Evolutionary conservation across 2,113 vertebrate species (phyloP).

Genomic region (Cheirogaleus medius): DNA sequence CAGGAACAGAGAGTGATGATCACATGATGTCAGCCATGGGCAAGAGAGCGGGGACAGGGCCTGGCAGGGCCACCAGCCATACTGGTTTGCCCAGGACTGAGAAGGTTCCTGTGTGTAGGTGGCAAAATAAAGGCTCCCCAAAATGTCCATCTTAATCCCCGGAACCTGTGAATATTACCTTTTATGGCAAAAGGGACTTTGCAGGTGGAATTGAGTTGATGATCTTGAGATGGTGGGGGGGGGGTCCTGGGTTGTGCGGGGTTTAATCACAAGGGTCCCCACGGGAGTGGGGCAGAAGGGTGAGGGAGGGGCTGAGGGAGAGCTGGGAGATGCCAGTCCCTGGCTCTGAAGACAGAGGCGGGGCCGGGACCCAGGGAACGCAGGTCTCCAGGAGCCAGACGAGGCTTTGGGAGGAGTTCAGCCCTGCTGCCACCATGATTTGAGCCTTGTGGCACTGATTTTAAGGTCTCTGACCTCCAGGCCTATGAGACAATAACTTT

Average conservation of each 20-base stretch:
- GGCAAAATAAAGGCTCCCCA: background rate
- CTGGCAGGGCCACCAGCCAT: fast-evolving
- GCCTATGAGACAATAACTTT: fast-evolving
- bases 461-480: too few relatives aligned
- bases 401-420: background rate
- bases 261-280: too few relatives aligned
- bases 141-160: too few relatives aligned
- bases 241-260: background rate
- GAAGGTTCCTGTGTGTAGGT: background rate
- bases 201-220: background rate
- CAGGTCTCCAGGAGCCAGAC: background rate
- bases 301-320: background rate
- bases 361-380: background rate
- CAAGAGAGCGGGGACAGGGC: background rate
- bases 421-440: background rate
- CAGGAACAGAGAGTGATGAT: fast-evolving
- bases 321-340: fast-evolving
- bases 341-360: background rate
- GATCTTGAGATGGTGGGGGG: too few relatives aligned
- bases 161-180: background rate
- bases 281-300: fast-evolving
- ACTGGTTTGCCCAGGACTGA: background rate
- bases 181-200: background rate
- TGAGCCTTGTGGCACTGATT: background rate
- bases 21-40: background rate